Conservation (phyloP, 2,797 vertebrate species). For the Rhinophrynus dorsalis region DNA sequence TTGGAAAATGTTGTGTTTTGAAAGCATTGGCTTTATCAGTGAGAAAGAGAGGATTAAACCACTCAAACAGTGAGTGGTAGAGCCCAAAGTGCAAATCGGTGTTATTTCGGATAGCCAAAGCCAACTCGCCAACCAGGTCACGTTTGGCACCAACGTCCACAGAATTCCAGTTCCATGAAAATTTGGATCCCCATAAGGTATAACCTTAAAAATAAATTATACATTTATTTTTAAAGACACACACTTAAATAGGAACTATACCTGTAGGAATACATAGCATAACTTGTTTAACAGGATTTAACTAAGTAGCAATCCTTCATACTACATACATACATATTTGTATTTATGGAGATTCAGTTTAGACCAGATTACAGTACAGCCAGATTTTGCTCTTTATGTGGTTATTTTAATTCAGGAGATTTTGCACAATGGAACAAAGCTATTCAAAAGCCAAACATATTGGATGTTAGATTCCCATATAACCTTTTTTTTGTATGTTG, state of each 20-base stretch:
- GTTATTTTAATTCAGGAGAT: too few species aligned
- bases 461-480: too few species aligned
- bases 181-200: conserved; percentile 88
- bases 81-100: conserved; percentile 84
- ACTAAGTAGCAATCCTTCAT: too few species aligned
- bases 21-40: conserved; percentile 74
- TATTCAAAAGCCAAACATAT: too few species aligned
- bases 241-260: background rate
- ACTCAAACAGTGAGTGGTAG: conserved; percentile 95
- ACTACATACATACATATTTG: too few species aligned
- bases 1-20: conserved; percentile 75
- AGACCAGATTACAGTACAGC: too few species aligned
- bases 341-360: too few species aligned
- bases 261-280: background rate
- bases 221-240: background rate
- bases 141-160: conserved; percentile 82
- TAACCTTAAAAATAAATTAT: conserved; percentile 74
- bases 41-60: conserved; percentile 89
- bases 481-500: too few species aligned
- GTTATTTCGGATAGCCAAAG: conserved; percentile 69
- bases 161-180: conserved; percentile 95
- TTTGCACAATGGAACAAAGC: too few species aligned
- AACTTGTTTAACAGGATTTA: background rate
- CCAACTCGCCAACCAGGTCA: conserved; percentile 84
- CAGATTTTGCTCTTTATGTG: too few species aligned